phyloP scores from a whole-genome alignment of 2,888 invertebrate species.

The Pachymerium ferrugineum region DNA sequence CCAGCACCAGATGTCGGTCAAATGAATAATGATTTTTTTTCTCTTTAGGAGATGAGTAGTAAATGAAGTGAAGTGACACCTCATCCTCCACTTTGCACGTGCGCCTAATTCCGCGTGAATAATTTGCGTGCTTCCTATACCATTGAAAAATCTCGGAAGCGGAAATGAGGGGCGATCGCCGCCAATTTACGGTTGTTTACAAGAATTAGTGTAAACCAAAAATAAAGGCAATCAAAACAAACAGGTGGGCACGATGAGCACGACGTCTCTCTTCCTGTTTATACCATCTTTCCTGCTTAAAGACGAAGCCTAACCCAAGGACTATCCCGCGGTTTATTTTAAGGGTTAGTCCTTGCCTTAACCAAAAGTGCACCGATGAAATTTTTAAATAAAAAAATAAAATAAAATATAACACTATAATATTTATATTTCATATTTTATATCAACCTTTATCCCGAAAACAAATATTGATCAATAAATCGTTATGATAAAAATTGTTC shows the following conservation, averaged over 20 bases:
- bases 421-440: no score
- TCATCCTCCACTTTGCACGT: conserved; percentile 28
- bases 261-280: neutral
- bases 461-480: no score
- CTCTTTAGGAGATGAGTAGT: neutral
- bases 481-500: no score
- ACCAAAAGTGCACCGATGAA: no score
- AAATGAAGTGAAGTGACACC: conserved; percentile 12
- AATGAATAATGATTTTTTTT: conserved; percentile 12
- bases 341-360: no score
- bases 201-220: neutral
- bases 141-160: conserved; percentile 29
- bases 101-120: neutral
- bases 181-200: conserved; percentile 3
- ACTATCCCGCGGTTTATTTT: no score
- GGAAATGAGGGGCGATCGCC: neutral
- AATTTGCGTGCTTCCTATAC: conserved; percentile 30
- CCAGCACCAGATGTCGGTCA: neutral
- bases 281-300: neutral
- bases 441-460: no score
- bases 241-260: neutral
- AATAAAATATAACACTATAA: no score
- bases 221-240: neutral
- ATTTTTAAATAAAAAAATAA: neutral
- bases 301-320: no score